A percentile compares a stretch with the other conserved stretches of the same genome.
phyloP scores from a whole-genome alignment of 2,888 invertebrate genomes.

The Folsomia manolachei region DNA sequence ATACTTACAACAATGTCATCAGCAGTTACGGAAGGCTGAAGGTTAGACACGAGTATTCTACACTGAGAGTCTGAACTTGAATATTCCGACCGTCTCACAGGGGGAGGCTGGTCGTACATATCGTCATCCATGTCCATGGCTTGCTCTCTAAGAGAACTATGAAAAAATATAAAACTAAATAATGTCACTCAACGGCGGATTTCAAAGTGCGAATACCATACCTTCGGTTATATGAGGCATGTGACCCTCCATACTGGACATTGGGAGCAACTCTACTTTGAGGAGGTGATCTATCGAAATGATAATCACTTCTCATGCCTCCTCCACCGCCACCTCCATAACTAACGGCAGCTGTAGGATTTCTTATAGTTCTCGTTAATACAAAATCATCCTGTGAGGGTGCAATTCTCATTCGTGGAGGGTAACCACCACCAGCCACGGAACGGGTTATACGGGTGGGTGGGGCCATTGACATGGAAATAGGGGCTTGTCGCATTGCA shows the following conservation, averaged over 20 bases:
- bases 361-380: conserved; percentile 45
- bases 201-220: not conserved
- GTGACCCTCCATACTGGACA: conserved; percentile 17
- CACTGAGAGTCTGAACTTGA: conserved; percentile 58
- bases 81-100: conserved; percentile 33
- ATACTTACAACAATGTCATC: conserved; percentile 78
- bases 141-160: conserved; percentile 33
- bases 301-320: conserved; percentile 28
- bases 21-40: conserved; percentile 80
- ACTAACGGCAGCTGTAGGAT: conserved; percentile 33
- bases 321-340: not conserved
- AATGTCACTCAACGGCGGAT: not conserved
- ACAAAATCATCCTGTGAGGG: conserved; percentile 35
- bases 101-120: conserved; percentile 20
- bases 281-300: conserved; percentile 17
- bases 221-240: conserved; percentile 27
- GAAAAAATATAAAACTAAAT: too few species aligned
- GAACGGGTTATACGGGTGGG: not conserved
- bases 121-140: conserved; percentile 45
- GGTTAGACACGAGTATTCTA: conserved; percentile 85
- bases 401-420: conserved; percentile 20
- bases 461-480: conserved; percentile 2
- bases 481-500: not conserved
- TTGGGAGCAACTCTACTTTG: conserved; percentile 40
- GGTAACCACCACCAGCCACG: not conserved